Percentiles rank a stretch among this genome's conserved stretches.
These are phyloP conservation scores for Andricus quercusramuli DNA, from an alignment of 2,888 invertebrate genomes.

Conservation along the genomic window DNA sequence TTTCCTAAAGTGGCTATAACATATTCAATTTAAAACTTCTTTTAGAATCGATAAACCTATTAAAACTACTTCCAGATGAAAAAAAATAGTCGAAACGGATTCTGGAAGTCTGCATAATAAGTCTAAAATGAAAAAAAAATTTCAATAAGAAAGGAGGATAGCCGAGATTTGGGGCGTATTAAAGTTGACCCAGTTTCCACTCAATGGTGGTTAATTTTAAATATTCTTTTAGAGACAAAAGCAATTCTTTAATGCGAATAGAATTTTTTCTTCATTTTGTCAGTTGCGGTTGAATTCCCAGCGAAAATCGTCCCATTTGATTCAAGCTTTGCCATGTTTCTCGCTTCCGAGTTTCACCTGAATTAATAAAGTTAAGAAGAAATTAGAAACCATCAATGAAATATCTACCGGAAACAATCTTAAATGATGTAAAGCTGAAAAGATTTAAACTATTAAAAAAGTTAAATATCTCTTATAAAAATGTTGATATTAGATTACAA, in stretches of 20 bases:
- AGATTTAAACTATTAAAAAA: neutral
- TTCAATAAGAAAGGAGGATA: neutral
- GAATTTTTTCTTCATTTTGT: neutral
- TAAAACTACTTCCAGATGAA: neutral
- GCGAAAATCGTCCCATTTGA: neutral
- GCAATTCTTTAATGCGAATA: conserved; percentile 3
- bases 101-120: neutral
- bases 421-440: neutral
- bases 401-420: neutral
- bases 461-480: neutral
- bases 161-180: neutral
- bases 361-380: neutral
- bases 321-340: neutral
- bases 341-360: neutral
- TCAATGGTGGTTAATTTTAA: conserved; percentile 18
- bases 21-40: conserved; percentile 7
- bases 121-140: neutral
- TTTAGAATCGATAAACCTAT: neutral
- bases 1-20: neutral
- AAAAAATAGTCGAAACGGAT: neutral
- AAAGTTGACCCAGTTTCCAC: conserved; percentile 25
- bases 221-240: conserved; percentile 23
- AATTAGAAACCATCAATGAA: neutral
- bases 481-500: neutral
- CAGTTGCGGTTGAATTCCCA: neutral